Conservation (phyloP, 2,888 invertebrate species). For the Trissolcus japonicus region DNA sequence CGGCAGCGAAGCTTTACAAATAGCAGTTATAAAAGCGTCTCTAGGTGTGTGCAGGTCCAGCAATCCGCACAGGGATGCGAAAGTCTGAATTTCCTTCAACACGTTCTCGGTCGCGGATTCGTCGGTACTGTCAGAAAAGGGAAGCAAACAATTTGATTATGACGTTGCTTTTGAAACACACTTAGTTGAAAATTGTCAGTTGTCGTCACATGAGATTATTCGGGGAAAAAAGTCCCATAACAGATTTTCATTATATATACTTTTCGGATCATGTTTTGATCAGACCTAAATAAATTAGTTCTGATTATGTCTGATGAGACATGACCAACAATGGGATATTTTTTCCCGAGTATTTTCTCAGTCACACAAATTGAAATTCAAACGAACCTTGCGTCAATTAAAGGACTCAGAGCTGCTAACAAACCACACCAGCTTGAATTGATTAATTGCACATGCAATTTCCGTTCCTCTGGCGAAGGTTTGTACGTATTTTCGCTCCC, state of each 20-base stretch:
- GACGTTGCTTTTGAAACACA: no score
- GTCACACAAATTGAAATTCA: constrained; percentile 2
- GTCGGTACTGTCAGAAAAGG: constrained; percentile 82
- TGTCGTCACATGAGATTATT: no score
- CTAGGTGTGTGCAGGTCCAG: constrained; percentile 87
- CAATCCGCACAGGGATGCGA: constrained; percentile 92
- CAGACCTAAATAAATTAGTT: no score
- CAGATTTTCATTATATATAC: no score
- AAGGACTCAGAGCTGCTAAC: constrained; percentile 91
- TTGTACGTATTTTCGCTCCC: constrained; percentile 72
- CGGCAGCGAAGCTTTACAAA: constrained; percentile 97
- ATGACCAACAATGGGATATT: no score
- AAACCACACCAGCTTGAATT: constrained; percentile 97
- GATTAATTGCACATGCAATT: constrained; percentile 85
- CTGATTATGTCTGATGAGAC: no score
- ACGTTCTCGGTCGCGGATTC: constrained; percentile 94
- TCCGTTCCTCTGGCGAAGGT: constrained; percentile 76
- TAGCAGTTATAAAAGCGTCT: constrained; percentile 95
- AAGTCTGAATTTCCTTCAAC: constrained; percentile 92
- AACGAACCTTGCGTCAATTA: constrained; percentile 90
- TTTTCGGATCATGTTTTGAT: no score
- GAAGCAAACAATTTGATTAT: not conserved
- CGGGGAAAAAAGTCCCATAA: no score
- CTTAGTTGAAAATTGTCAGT: no score
- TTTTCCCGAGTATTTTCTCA: not conserved